These are phyloP conservation scores for Ploceus nigricollis DNA, from an alignment of 2,113 vertebrate species.

Conservation along the genomic window DNA sequence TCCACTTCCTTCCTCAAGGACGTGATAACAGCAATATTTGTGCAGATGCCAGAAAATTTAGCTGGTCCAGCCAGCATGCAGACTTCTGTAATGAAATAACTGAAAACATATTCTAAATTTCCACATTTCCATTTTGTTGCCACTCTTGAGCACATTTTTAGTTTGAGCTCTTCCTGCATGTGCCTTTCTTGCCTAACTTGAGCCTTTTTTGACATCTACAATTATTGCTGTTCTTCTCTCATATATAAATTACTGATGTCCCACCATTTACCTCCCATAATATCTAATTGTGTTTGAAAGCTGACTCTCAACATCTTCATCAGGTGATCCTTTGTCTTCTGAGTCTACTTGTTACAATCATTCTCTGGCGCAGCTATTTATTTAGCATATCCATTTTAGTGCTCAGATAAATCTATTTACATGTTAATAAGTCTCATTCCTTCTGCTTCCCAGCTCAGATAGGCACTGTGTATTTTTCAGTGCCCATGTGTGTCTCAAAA, in stretches of 20 bases:
- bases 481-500: neutral
- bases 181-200: neutral
- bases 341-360: neutral
- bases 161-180: neutral
- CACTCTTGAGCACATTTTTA: neutral
- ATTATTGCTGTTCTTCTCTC: neutral
- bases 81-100: neutral
- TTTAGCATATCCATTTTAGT: slow-evolving; percentile 7
- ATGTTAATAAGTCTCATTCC: neutral
- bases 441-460: neutral
- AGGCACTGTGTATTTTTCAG: neutral
- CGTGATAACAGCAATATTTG: neutral
- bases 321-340: slow-evolving; percentile 7
- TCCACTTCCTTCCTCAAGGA: neutral
- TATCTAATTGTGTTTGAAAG: neutral
- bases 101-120: neutral
- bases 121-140: neutral
- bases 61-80: neutral
- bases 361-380: neutral
- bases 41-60: neutral
- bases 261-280: neutral
- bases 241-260: neutral
- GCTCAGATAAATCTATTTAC: slow-evolving; percentile 9
- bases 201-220: neutral
- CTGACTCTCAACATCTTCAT: neutral